These are phyloP conservation scores for Ormyrus labotus DNA, from an alignment of 2,888 invertebrate species.

Conservation along the genomic window DNA sequence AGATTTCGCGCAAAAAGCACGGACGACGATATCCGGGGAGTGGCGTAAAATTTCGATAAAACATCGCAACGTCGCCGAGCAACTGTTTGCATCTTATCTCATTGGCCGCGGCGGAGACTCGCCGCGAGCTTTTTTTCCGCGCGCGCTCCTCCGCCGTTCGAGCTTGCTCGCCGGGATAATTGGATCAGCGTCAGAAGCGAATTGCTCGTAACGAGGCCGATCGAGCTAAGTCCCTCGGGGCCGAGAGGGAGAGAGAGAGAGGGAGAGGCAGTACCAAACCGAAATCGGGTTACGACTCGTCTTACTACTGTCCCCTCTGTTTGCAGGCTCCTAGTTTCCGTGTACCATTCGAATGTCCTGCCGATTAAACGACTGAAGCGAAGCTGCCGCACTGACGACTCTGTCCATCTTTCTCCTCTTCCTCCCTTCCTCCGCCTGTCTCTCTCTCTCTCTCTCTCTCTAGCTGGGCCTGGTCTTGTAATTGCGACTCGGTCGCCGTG, in stretches of 20 bases:
- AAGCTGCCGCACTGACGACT: neutral
- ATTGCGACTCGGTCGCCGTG: conserved; percentile 32
- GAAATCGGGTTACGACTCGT: conserved; percentile 44
- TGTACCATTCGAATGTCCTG: conserved; percentile 27
- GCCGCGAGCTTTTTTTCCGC: neutral
- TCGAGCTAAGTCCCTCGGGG: conserved; percentile 40
- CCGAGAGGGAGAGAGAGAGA: neutral
- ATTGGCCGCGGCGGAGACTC: neutral
- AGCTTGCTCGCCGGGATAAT: conserved; percentile 17
- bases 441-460: no score
- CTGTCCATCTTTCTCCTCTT: neutral
- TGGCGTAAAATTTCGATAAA: neutral
- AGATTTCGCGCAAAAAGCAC: neutral
- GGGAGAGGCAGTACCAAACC: neutral
- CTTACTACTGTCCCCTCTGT: conserved; percentile 12
- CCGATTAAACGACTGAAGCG: conserved; percentile 40
- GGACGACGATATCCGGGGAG: neutral
- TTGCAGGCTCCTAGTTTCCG: conserved; percentile 13
- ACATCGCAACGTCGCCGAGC: neutral
- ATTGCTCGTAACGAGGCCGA: conserved; percentile 53
- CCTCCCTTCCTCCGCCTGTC: no score
- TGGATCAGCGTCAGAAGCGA: conserved; percentile 48
- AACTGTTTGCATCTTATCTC: no score
- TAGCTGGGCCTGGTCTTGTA: conserved; percentile 19
- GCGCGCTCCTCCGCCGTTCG: no score